Evolutionary conservation across 2,888 invertebrate species (phyloP).

Genomic region (Ophion ventricosus): DNA sequence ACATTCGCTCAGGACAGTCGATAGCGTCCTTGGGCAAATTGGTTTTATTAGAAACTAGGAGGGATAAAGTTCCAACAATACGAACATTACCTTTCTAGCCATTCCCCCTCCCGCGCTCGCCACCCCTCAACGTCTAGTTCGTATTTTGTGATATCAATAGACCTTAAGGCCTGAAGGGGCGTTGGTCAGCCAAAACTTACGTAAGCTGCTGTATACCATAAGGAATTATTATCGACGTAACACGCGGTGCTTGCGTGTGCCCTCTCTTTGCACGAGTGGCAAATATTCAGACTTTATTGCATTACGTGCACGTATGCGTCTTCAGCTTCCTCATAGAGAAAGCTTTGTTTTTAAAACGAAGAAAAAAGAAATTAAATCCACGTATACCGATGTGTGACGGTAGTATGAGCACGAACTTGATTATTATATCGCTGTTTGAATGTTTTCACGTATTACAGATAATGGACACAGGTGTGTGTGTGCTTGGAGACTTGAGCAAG

Average conservation of each 20-base stretch:
- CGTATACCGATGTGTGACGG: neutral
- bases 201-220: constrained; percentile 62
- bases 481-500: no score
- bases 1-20: constrained; percentile 13
- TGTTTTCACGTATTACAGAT: no score
- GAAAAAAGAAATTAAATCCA: neutral
- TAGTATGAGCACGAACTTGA: neutral
- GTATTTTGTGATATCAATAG: constrained; percentile 20
- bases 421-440: no score
- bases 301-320: constrained; percentile 5
- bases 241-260: constrained; percentile 13
- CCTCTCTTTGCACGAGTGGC: constrained; percentile 22
- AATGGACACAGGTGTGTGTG: no score
- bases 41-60: constrained; percentile 81
- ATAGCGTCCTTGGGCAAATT: constrained; percentile 68
- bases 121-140: neutral
- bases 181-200: constrained; percentile 73
- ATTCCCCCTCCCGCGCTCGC: constrained; percentile 16
- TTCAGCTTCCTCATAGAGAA: constrained; percentile 25
- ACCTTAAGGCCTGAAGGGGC: constrained; percentile 66
- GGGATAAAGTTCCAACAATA: constrained; percentile 76
- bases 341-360: constrained; percentile 12
- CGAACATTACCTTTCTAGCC: constrained; percentile 68
- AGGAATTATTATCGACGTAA: constrained; percentile 40
- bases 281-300: constrained; percentile 37